Evolutionary conservation across 2,797 vertebrate genomes (phyloP).

Genomic region (Dermochelys coriacea): DNA sequence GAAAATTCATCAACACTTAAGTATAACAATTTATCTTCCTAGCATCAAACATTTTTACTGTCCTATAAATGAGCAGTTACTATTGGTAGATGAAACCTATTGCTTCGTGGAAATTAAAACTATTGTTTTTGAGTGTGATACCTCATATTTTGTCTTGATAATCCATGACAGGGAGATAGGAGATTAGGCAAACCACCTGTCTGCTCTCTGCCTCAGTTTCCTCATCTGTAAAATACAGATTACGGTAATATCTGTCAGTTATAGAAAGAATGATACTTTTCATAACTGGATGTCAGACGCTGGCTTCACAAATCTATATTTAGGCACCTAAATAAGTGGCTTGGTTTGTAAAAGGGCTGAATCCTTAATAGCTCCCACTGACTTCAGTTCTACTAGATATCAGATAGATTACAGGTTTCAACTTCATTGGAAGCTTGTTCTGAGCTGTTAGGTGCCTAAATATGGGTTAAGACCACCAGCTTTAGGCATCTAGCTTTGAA

Average conservation of each 20-base stretch:
- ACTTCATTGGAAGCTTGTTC: background rate
- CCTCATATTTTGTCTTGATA: background rate
- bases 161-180: background rate
- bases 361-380: background rate
- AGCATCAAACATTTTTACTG: background rate
- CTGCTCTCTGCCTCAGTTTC: background rate
- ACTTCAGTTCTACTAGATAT: background rate
- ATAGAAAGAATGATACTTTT: background rate
- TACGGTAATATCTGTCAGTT: background rate
- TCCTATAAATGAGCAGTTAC: background rate
- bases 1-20: background rate
- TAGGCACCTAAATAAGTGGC: background rate
- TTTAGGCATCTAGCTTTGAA: background rate
- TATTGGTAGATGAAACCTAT: background rate
- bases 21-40: background rate
- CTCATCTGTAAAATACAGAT: background rate
- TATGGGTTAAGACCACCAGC: accelerated
- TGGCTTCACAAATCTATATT: background rate
- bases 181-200: accelerated
- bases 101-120: background rate
- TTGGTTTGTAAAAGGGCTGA: background rate
- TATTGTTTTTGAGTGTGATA: background rate
- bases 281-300: background rate
- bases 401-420: accelerated
- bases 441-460: background rate